Evolutionary conservation across 2,797 vertebrate genomes (phyloP).

Genomic region (Pipistrellus kuhlii): DNA sequence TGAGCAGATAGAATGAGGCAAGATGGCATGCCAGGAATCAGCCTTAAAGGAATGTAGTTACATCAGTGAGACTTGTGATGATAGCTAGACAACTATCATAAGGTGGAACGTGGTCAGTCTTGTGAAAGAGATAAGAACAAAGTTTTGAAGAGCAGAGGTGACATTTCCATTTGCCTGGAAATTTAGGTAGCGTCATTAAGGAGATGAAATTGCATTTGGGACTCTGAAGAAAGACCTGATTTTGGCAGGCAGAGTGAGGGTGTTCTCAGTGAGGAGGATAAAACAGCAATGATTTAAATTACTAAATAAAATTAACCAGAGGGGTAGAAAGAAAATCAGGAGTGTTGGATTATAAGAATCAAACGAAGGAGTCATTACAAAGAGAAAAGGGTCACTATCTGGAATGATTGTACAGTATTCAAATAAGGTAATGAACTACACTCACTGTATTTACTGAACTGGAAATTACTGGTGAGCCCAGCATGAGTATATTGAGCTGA

Average conservation of each 20-base stretch:
- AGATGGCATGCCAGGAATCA: not conserved
- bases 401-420: not conserved
- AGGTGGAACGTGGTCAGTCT: not conserved
- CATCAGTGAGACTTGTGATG: not conserved
- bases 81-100: not conserved
- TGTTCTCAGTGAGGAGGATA: not conserved
- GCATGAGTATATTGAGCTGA: not conserved
- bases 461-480: not conserved
- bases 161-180: not conserved
- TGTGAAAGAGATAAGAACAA: not conserved
- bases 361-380: not conserved
- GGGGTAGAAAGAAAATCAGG: not conserved
- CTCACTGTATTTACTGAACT: not conserved
- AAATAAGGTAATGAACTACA: not conserved
- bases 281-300: not conserved
- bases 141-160: not conserved
- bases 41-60: not conserved
- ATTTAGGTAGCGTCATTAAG: not conserved
- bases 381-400: not conserved
- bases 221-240: not conserved
- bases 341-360: not conserved
- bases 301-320: not conserved
- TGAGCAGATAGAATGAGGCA: not conserved
- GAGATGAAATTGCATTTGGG: not conserved
- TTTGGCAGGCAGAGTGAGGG: not conserved